Evolutionary conservation across 1,140 invertebrate species (phyloP).

Genomic region (Saxidomus purpurata): DNA sequence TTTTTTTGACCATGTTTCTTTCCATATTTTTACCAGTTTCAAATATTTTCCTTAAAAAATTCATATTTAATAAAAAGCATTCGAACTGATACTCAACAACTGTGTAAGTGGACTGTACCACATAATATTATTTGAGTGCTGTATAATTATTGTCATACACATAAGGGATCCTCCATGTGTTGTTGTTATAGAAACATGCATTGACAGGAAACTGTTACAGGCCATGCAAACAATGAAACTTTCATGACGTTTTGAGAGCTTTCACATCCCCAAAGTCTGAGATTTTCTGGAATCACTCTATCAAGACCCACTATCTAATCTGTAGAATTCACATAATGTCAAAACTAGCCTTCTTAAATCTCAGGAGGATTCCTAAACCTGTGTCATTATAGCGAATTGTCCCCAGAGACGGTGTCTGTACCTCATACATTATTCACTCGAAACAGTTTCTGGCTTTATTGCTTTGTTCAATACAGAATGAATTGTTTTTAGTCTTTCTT

Average conservation of each 20-base stretch:
- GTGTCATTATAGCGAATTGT: constrained; percentile 4
- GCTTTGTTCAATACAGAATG: constrained; percentile 3
- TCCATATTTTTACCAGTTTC: no score
- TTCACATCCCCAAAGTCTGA: background rate
- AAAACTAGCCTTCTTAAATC: background rate
- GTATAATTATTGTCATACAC: no score
- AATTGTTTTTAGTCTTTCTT: background rate
- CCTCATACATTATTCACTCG: constrained; percentile 22
- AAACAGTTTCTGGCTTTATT: constrained; percentile 23
- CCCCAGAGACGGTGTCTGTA: background rate
- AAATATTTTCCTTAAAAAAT: no score
- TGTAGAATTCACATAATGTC: constrained; percentile 33
- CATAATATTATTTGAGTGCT: no score
- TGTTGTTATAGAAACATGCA: background rate
- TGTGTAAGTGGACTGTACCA: no score
- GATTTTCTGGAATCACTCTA: constrained; percentile 12
- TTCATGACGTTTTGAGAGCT: background rate
- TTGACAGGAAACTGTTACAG: background rate
- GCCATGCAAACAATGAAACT: background rate
- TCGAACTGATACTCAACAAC: no score
- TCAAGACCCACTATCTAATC: constrained; percentile 5
- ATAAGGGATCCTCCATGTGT: no score
- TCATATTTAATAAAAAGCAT: no score
- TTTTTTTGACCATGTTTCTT: no score
- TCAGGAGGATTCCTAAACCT: background rate